Percentiles rank a stretch among this genome's conserved stretches.
Conservation (phyloP, 2,888 invertebrate species). For the Adelognathus sp. region DNA sequence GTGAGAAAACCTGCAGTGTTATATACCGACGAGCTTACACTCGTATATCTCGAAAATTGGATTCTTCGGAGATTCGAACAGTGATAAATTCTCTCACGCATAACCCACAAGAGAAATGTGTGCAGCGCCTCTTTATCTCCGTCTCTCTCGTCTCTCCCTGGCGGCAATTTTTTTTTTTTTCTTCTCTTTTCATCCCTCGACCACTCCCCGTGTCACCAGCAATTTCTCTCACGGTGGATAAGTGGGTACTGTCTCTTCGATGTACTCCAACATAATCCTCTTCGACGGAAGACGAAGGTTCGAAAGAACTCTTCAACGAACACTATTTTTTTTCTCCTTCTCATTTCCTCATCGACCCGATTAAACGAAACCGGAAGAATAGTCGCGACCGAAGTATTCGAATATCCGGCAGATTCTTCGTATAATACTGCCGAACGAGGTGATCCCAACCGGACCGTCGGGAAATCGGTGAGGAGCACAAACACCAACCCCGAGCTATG, state of each 20-base stretch:
- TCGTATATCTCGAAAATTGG: conserved; percentile 79
- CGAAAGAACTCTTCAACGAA: neutral
- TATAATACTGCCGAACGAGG: neutral
- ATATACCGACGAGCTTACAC: conserved; percentile 64
- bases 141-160: neutral
- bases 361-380: neutral
- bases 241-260: neutral
- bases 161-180: neutral
- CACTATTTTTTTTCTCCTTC: neutral
- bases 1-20: conserved; percentile 28
- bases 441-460: conserved; percentile 59
- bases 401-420: neutral
- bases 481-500: neutral
- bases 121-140: neutral
- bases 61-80: conserved; percentile 75
- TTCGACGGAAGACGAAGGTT: neutral
- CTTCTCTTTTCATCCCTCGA: neutral
- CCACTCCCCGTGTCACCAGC: neutral
- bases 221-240: neutral
- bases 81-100: conserved; percentile 74
- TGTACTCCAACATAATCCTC: neutral
- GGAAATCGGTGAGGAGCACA: conserved; percentile 35
- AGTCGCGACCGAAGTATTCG: neutral
- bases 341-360: neutral
- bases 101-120: conserved; percentile 51